Conservation (phyloP, 2,113 vertebrate genomes). For the Spea bombifrons region DNA sequence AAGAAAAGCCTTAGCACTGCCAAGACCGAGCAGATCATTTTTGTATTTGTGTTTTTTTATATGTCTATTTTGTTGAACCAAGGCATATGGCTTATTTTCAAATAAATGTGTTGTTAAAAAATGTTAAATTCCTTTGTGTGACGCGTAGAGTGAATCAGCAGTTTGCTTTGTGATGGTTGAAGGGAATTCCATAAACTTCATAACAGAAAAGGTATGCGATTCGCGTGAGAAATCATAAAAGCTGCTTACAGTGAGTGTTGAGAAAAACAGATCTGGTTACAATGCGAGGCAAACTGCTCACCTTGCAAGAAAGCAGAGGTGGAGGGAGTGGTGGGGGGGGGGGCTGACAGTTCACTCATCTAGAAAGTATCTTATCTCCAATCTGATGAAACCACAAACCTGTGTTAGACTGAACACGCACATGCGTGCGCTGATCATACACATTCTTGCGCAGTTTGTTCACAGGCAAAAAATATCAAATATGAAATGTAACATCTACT, state of each 20-base stretch:
- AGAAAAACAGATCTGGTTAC: slow-evolving; percentile 40
- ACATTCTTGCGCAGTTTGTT: slow-evolving; percentile 5
- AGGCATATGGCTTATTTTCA: slow-evolving; percentile 72
- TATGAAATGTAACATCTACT: too few relatives aligned
- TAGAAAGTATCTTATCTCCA: slow-evolving; percentile 20
- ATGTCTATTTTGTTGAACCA: slow-evolving; percentile 61
- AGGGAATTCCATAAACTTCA: slow-evolving; percentile 35
- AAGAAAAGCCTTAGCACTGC: slow-evolving; percentile 55
- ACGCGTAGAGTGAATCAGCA: slow-evolving; percentile 39
- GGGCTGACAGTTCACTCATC: slow-evolving; percentile 32
- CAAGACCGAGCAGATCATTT: slow-evolving; percentile 61
- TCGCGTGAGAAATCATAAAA: slow-evolving; percentile 48
- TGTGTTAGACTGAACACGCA: slow-evolving; percentile 33
- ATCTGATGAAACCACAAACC: slow-evolving; percentile 21
- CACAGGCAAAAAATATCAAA: not conserved
- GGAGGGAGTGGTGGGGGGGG: slow-evolving; percentile 4
- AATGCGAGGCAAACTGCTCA: slow-evolving; percentile 28
- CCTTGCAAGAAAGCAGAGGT: slow-evolving; percentile 19
- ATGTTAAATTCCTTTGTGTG: slow-evolving; percentile 39
- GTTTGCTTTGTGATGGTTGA: slow-evolving; percentile 35
- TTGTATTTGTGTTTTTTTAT: slow-evolving; percentile 53
- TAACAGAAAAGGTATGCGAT: slow-evolving; percentile 48
- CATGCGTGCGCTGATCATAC: slow-evolving; percentile 23
- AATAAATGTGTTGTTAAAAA: slow-evolving; percentile 66
- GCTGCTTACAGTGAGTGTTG: slow-evolving; percentile 11